Base-by-base conservation (phyloP, 2,888 invertebrate genomes). In the Calliopum simillimum region DNA sequence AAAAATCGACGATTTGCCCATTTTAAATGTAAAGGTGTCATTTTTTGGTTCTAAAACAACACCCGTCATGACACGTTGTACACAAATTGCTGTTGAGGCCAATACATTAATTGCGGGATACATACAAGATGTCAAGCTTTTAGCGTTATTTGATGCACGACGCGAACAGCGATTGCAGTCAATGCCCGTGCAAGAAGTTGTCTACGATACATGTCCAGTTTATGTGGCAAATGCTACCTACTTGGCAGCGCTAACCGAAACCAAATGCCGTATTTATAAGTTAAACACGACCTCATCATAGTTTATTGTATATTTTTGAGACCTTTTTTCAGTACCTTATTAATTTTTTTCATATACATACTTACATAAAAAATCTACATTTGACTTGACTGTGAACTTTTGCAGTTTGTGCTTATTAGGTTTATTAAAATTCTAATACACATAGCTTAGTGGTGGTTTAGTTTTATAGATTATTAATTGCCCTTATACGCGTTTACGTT, bases 61-160 rank as follows among this genome's bases (percentile, higher is more conserved):
- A 21, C 90, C 91, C 1, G 80, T 92, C 0, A 88, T 95, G 84
- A 90, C 93, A 0, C 81, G 86, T 6, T 83, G 83, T 61, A 79
- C 85, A 0, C 85, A 85, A 68, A 77, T 86, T 61, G 72, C 74
- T 8, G 78, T 84, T 5, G 89, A 90, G 0, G 86, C 89, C 4
- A 88, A 91, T 12, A 87, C 89, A 11, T 88, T 93, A 80, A 89
- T 94, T 0, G 92, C 93, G 1, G 93, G 93, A 0, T 91, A 94
- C 78, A 91, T 94, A 71, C 95, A 95, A 83, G 90, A 91, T 65
- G 90, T 88, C n/a, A 89, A 89, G 4, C 85, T 89, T 13, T 83
- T 94, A 33, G 88, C 89, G 61, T 84, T 94, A 1, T 93, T 93
- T 88, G 92, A 91, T 69, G 84, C 89, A 51, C 86, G 86, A n/a